Evolutionary conservation across 2,888 invertebrate genomes (phyloP).

Genomic region (Chaetoderma sp.): DNA sequence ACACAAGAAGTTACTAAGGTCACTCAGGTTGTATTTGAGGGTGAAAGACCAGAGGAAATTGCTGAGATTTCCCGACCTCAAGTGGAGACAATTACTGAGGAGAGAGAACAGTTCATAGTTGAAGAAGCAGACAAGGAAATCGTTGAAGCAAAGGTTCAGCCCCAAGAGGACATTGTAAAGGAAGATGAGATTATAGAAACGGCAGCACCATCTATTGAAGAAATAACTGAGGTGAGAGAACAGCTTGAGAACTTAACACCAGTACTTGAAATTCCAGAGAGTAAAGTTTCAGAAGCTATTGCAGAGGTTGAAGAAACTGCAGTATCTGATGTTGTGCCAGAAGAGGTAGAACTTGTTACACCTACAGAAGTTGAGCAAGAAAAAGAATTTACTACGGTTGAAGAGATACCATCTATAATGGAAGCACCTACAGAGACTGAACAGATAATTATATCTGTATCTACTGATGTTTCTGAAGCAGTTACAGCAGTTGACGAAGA

Average conservation of each 20-base stretch:
- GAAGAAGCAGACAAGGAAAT: background rate
- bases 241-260: too few relatives aligned
- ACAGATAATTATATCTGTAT: slow-evolving; percentile 3
- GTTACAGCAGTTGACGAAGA: background rate
- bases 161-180: too few relatives aligned
- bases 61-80: background rate
- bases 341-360: slow-evolving; percentile 7
- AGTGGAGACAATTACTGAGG: background rate
- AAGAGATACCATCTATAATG: background rate
- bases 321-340: background rate
- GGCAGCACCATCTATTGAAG: too few relatives aligned
- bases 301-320: slow-evolving; percentile 5
- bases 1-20: background rate
- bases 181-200: too few relatives aligned
- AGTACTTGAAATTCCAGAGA: slow-evolving; percentile 2
- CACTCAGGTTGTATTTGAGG: background rate
- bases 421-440: background rate
- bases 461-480: background rate
- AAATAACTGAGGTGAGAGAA: background rate
- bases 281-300: slow-evolving; percentile 3
- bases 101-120: background rate
- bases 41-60: background rate
- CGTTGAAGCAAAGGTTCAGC: background rate
- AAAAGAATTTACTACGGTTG: slow-evolving; percentile 1
- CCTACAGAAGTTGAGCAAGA: background rate